phyloP scores from a whole-genome alignment of 2,113 vertebrate genomes.

The Oncorhynchus clarkii region DNA sequence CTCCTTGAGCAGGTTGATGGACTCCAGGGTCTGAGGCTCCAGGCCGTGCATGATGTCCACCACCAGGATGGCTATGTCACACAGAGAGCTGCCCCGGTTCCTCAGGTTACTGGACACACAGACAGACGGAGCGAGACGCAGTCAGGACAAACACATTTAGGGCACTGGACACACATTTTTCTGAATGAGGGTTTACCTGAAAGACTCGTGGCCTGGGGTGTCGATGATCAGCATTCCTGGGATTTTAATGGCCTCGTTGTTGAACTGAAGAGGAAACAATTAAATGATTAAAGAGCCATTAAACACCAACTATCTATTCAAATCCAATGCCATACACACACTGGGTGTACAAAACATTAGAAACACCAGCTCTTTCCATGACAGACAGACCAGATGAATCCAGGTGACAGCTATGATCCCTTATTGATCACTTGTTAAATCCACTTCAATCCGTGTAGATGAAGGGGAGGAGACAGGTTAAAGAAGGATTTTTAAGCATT shows the following conservation, averaged over 20 bases:
- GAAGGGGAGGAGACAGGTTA: too few relatives aligned
- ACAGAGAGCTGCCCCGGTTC: conserved; percentile 96
- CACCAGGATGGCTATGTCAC: conserved; percentile 97
- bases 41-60: conserved; percentile 99
- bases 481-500: too few relatives aligned
- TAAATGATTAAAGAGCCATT: not conserved
- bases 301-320: not conserved
- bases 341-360: not conserved
- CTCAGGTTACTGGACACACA: conserved; percentile 85
- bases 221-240: conserved; percentile 99
- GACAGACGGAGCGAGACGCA: not conserved
- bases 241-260: conserved; percentile 86
- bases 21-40: conserved; percentile 98
- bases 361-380: too few relatives aligned
- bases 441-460: too few relatives aligned
- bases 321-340: not conserved
- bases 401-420: too few relatives aligned
- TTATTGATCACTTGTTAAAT: too few relatives aligned
- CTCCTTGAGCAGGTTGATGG: conserved; percentile 94
- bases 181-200: conserved; percentile 78
- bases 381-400: too few relatives aligned
- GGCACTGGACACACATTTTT: not conserved
- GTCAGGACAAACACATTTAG: not conserved
- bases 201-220: conserved; percentile 97
- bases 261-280: conserved; percentile 76